phyloP scores from a whole-genome alignment of 2,888 invertebrate genomes.

The Julus scanicus region DNA sequence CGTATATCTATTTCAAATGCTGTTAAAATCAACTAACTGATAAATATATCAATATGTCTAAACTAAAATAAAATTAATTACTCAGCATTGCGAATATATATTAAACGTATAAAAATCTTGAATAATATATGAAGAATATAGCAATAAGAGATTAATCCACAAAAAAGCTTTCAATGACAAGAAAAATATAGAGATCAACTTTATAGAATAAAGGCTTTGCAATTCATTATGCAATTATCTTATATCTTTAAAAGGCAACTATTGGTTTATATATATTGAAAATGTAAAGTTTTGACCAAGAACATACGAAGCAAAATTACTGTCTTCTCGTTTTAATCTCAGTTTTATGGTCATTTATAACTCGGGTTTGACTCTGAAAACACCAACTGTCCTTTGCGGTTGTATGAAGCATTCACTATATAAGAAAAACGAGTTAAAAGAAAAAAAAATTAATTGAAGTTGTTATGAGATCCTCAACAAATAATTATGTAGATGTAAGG shows the following conservation, averaged over 20 bases:
- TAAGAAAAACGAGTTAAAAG: neutral
- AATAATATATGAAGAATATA: conserved; percentile 12
- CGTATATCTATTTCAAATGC: neutral
- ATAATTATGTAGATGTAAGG: neutral
- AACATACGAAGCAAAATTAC: neutral
- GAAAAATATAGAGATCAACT: neutral
- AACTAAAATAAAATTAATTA: neutral
- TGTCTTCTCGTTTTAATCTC: neutral
- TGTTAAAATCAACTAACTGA: neutral
- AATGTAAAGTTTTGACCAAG: neutral
- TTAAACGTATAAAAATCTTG: neutral
- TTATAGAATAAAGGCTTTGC: neutral
- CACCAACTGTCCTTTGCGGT: conserved; percentile 36
- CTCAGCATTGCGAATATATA: neutral
- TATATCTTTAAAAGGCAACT: neutral
- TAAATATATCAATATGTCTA: neutral
- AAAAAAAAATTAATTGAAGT: conserved; percentile 15
- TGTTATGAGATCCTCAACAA: neutral
- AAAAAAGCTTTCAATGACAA: neutral
- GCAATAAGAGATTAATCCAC: neutral
- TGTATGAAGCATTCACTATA: conserved; percentile 10
- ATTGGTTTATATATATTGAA: neutral
- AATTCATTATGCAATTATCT: neutral
- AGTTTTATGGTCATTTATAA: neutral
- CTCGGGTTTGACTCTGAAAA: conserved; percentile 38